Conservation (phyloP, 2,113 vertebrate genomes). For the Suncus etruscus region DNA sequence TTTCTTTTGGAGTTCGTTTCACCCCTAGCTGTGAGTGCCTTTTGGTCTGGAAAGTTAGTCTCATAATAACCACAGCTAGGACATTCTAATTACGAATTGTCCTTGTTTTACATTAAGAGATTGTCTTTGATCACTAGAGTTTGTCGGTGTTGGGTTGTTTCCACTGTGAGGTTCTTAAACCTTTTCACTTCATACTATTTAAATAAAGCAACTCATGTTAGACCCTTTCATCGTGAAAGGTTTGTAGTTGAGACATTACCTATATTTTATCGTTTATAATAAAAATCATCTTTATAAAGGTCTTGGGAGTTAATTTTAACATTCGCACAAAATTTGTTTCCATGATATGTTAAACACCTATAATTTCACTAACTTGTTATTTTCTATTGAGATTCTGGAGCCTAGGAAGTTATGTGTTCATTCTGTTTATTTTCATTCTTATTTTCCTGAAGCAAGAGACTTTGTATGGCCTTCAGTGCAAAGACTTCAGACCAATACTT, state of each 20-base stretch:
- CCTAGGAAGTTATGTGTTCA: slow-evolving; percentile 82
- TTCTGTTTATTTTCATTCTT: slow-evolving; percentile 84
- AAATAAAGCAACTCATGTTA: slow-evolving; percentile 83
- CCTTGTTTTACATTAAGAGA: slow-evolving; percentile 86
- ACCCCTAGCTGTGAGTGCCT: slow-evolving; percentile 91
- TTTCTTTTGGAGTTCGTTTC: slow-evolving; percentile 81
- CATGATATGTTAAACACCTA: slow-evolving; percentile 84
- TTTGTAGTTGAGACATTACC: slow-evolving; percentile 85
- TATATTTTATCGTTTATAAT: slow-evolving; percentile 86
- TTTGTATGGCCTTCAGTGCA: slow-evolving; percentile 89
- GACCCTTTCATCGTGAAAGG: slow-evolving; percentile 82
- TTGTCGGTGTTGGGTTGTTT: slow-evolving; percentile 87
- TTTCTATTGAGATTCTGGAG: slow-evolving; percentile 87
- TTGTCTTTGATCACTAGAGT: slow-evolving; percentile 89
- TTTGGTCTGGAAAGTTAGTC: slow-evolving; percentile 88
- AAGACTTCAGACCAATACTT: slow-evolving; percentile 91
- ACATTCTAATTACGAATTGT: slow-evolving; percentile 85
- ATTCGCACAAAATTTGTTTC: slow-evolving; percentile 87
- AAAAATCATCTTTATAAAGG: slow-evolving; percentile 80
- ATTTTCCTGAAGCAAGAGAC: slow-evolving; percentile 88
- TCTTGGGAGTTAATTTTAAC: slow-evolving; percentile 85
- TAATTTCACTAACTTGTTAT: slow-evolving; percentile 85
- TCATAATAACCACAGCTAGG: slow-evolving; percentile 85
- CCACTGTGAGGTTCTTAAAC: slow-evolving; percentile 87
- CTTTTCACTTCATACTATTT: slow-evolving; percentile 79